Evolutionary conservation across 2,797 vertebrate species (phyloP).

Genomic region (Orientallactaga sibirica): DNA sequence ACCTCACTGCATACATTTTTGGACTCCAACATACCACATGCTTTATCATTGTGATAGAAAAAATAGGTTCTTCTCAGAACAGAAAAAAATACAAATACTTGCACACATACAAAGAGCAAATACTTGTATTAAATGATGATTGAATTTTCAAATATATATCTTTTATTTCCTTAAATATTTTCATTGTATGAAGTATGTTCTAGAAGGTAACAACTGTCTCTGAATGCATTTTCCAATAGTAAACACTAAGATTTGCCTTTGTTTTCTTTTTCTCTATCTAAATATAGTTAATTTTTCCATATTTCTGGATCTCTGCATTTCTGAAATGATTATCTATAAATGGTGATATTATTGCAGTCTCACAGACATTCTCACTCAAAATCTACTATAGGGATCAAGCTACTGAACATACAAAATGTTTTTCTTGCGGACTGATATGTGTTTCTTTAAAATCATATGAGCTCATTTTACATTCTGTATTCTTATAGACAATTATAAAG

Average conservation of each 20-base stretch:
- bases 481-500: conserved; percentile 32
- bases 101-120: not conserved
- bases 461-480: conserved; percentile 22
- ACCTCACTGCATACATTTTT: conserved; percentile 76
- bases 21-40: conserved; percentile 71
- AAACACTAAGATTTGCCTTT: conserved; percentile 19
- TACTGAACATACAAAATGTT: not conserved
- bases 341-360: not conserved
- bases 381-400: not conserved
- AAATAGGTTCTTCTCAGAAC: conserved; percentile 79
- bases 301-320: not conserved
- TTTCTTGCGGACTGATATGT: not conserved
- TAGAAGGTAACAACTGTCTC: not conserved
- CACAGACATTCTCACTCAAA: conserved; percentile 31
- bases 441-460: conserved; percentile 6
- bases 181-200: not conserved
- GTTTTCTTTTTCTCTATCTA: not conserved
- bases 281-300: not conserved
- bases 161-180: conserved; percentile 17
- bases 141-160: not conserved
- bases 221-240: conserved; percentile 15
- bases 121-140: not conserved
- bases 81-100: conserved; percentile 62
- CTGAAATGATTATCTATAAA: conserved; percentile 28
- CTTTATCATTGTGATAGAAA: conserved; percentile 78